phyloP scores from a whole-genome alignment of 2,113 vertebrate species.

The Phrynosoma blainvillii region DNA sequence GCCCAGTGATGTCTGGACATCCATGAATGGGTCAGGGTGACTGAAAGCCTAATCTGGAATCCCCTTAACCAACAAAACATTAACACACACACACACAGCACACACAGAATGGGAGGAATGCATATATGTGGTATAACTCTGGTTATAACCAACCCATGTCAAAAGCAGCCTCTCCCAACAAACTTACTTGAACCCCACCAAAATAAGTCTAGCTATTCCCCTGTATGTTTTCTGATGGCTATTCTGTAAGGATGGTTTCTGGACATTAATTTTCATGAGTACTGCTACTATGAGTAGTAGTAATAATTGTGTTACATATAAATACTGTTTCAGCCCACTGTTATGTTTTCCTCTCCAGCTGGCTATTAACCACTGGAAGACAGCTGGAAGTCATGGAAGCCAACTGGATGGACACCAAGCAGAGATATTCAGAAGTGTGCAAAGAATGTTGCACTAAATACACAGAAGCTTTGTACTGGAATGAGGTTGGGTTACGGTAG shows the following conservation, averaged over 20 bases:
- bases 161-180: background rate
- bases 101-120: background rate
- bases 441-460: slow-evolving; percentile 7
- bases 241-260: background rate
- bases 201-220: background rate
- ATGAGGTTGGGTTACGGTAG: background rate
- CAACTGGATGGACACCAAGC: background rate
- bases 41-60: background rate
- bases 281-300: background rate
- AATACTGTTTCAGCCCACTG: accelerated
- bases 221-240: background rate
- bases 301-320: background rate
- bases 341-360: background rate
- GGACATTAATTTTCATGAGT: background rate
- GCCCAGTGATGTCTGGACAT: no score
- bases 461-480: background rate
- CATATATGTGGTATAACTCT: background rate
- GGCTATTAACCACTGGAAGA: slow-evolving; percentile 39
- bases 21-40: background rate
- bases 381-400: slow-evolving; percentile 31
- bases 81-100: no score
- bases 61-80: no score
- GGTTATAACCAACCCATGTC: no score
- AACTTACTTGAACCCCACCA: background rate
- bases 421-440: background rate